Conservation (phyloP, 1,140 invertebrate genomes). For the Bombus consobrinus region DNA sequence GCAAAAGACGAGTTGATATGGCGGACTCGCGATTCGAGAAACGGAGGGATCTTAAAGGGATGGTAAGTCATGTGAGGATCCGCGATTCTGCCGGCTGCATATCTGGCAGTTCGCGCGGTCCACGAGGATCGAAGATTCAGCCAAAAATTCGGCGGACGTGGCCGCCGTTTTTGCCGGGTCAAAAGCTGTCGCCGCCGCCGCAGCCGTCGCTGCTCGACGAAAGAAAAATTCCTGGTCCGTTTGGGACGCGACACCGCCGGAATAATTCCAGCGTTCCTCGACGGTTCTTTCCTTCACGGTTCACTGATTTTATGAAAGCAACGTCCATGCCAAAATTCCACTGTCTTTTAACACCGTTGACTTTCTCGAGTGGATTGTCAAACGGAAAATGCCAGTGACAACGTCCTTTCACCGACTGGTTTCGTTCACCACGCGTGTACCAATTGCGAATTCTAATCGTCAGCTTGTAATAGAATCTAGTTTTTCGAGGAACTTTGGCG, state of each 20-base stretch:
- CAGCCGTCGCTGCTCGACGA: slow-evolving; percentile 1
- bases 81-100: background rate
- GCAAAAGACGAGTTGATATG: no score
- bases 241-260: slow-evolving; percentile 41
- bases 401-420: background rate
- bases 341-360: slow-evolving; percentile 45
- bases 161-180: slow-evolving; percentile 47
- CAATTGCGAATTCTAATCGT: background rate
- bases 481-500: background rate
- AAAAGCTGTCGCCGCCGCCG: slow-evolving; percentile 31
- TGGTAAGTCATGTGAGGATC: background rate
- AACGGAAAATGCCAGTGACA: background rate
- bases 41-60: background rate
- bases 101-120: slow-evolving; percentile 25
- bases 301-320: slow-evolving; percentile 65
- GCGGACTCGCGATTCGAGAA: background rate
- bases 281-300: slow-evolving; percentile 68
- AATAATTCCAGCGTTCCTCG: slow-evolving; percentile 66
- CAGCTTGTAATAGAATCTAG: background rate
- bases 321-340: slow-evolving; percentile 12
- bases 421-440: background rate
- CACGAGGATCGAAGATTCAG: slow-evolving; percentile 44
- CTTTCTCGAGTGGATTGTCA: background rate
- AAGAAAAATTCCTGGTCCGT: slow-evolving; percentile 58
- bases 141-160: slow-evolving; percentile 56